phyloP scores from a whole-genome alignment of 2,113 vertebrate species.

The Hoplias malabaricus region DNA sequence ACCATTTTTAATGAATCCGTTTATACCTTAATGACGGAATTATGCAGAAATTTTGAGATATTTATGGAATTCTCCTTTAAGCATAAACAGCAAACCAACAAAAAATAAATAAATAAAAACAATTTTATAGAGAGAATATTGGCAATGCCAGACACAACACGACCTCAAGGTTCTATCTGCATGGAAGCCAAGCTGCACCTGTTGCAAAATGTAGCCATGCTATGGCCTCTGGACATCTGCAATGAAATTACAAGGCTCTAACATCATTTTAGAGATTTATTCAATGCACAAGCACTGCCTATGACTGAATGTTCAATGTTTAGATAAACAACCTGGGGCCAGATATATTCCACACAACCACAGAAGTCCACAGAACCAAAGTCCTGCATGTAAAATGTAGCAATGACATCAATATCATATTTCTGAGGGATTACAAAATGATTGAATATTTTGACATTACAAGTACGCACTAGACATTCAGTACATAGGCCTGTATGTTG shows the following conservation, averaged over 20 bases:
- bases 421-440: neutral
- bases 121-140: neutral
- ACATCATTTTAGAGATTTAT: constrained; percentile 13
- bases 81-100: neutral
- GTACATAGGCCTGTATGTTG: constrained; percentile 17
- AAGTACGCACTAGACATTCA: neutral
- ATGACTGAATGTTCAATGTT: constrained; percentile 35
- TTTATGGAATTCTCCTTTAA: neutral
- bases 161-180: constrained; percentile 1
- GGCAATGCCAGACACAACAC: neutral
- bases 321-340: neutral
- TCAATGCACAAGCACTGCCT: constrained; percentile 23
- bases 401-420: neutral
- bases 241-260: constrained; percentile 27
- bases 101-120: neutral
- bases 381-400: neutral
- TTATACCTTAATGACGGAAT: neutral
- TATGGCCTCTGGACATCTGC: constrained; percentile 18
- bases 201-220: constrained; percentile 21
- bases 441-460: no score
- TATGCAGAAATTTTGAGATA: neutral
- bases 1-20: neutral
- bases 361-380: neutral
- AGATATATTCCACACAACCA: no score
- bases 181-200: constrained; percentile 27